Base-by-base conservation (phyloP, 64 coral and sea anemone genomes). In the Montipora capricornis region DNA sequence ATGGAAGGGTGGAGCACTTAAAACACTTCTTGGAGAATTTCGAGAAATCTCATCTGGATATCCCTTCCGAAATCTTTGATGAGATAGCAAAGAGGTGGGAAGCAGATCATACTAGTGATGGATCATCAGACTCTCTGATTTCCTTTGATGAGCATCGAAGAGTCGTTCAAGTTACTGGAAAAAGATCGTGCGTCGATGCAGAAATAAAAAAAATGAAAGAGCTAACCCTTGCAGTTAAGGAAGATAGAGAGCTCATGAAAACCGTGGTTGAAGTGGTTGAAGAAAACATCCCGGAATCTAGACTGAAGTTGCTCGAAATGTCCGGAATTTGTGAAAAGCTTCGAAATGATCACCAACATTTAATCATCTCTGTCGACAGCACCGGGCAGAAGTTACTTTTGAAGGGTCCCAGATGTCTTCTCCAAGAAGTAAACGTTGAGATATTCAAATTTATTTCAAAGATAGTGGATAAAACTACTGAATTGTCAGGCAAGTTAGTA, bases 41-140 rank as follows among this genome's bases (percentile, higher is more conserved):
- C 14, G 17, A 45, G 29, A 83, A n/a, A 19, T 14, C 2, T 8
- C 24, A 83, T 2, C 26, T 83, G 0, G 6, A 61, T 6, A 67
- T 83, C 47, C 26, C 5, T 45, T 83, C 81, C 59, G 81, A 83
- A 83, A 83, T 83, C 29, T 68, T 83, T 17, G 81, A 83, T 17
- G 81, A 83, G 81, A 67, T 83, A 45, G 13, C 16, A 67, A 12
- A 67, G 26, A 61, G 59, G 8, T 20, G 81, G 81, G 4, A 66
- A 1, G 2, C 16, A 12, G 4, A 47, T 17, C 8, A 0, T 8
- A 8, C 58, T 58, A 4, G 0, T n/a, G 22, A 48, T 3, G 61
- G 15, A 47, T 24, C 26, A 47, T 10, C 26, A 9, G 14, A 47
- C 20, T 83, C n/a, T 68, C 15, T n/a, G 59, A 9, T 83, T 29